Evolutionary conservation across 2,888 invertebrate genomes (phyloP).

Genomic region (Drosophila formosana): DNA sequence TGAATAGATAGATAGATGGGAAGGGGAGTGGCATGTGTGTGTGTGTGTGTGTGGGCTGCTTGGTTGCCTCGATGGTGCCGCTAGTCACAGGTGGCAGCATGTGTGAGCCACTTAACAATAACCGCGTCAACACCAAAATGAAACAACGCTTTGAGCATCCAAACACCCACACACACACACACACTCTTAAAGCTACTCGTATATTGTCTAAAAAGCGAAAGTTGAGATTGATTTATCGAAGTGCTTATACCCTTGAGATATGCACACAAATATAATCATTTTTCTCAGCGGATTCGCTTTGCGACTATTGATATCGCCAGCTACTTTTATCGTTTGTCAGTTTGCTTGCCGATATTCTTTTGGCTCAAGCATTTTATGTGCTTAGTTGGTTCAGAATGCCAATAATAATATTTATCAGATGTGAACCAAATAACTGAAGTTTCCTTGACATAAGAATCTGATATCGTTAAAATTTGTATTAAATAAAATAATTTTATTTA

Average conservation of each 20-base stretch:
- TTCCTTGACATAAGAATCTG: no score
- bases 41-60: neutral
- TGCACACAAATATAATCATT: conserved; percentile 8
- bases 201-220: conserved; percentile 22
- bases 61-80: neutral
- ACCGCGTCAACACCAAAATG: conserved; percentile 53
- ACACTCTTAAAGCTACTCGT: neutral
- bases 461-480: no score
- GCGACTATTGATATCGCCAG: neutral
- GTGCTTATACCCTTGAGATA: conserved; percentile 19
- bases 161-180: neutral
- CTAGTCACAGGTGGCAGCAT: conserved; percentile 25
- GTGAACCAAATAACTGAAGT: no score
- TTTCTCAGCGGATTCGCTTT: neutral
- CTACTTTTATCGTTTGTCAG: neutral
- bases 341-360: no score
- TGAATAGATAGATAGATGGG: neutral
- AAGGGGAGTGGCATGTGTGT: no score
- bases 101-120: conserved; percentile 55
- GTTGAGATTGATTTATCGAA: conserved; percentile 38
- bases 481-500: no score
- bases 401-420: no score
- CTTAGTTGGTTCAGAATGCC: no score
- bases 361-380: no score
- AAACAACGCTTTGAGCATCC: conserved; percentile 34